Evolutionary conservation across 2,113 vertebrate species (phyloP), one percentile per base, ranked within the genome.

Genomic region (Microtus montanus): DNA sequence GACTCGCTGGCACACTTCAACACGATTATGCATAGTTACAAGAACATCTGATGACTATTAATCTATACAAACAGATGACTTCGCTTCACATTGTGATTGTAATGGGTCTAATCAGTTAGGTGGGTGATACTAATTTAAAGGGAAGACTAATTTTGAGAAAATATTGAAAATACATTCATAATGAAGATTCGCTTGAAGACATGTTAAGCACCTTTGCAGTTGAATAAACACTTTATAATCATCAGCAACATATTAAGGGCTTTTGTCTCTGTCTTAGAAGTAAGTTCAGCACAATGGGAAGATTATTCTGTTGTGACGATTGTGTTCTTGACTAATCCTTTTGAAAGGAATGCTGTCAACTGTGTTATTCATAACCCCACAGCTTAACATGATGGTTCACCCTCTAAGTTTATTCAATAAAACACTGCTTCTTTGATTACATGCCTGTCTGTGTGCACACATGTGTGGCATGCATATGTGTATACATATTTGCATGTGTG

Each of bases 81-180:
- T 85, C 61, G 92, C 82, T 91, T 87, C 68, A 66, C 90, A 71
- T 54, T 93, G 91, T 75, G 54, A 89, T 87, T 91, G 79, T 84
- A 94, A 91, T 41, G 41, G 78, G 13, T 47, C 83, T 92, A 79
- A 93, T 89, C 86, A 93, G 87, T 82, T 77, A 82, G 61, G 91
- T 94, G 86, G 63, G 91, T 94, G 74, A 95, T 68, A 89, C 41
- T 79, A 68, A 93, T 93, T 96, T 96, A 94, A 94, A 83, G 52
- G n/a, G 82, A 90, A 95, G 44, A 92, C 90, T 63, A 86, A 83
- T 41, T 93, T 83, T 84, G 73, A 92, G 68, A 70, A 93, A 85
- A 85, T 93, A 93, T 35, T 95, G 84, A 95, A 94, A 94, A 95
- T 66, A 83, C 14, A 94, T 91, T 49, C 15, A 94, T 28, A 90